phyloP scores from a whole-genome alignment of 1,140 invertebrate genomes.

The Drosophila ercepeae region DNA sequence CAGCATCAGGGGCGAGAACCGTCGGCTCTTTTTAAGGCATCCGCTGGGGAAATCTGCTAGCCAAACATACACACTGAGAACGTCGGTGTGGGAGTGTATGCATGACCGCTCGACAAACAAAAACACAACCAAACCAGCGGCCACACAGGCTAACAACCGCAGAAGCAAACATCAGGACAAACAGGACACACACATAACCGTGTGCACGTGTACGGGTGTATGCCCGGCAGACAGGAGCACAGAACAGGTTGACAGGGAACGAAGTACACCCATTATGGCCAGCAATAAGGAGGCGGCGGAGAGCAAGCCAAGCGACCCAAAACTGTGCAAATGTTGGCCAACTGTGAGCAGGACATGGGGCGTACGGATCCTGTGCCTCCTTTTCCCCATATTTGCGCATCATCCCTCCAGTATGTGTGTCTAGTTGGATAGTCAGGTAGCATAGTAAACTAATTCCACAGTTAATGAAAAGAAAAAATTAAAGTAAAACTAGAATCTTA shows the following conservation, averaged over 20 bases:
- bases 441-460: conserved; percentile 72
- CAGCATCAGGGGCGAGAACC: conserved; percentile 1
- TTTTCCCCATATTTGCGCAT: conserved; percentile 51
- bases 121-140: conserved; percentile 65
- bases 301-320: conserved; percentile 56
- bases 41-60: conserved; percentile 75
- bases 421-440: conserved; percentile 25
- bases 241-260: conserved; percentile 51
- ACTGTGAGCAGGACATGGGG: conserved; percentile 31
- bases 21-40: conserved; percentile 20
- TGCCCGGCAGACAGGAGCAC: background rate
- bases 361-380: conserved; percentile 35
- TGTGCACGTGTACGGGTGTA: background rate
- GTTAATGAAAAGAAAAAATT: conserved; percentile 37
- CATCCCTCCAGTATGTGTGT: conserved; percentile 23
- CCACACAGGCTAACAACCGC: conserved; percentile 67
- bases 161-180: conserved; percentile 58
- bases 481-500: background rate
- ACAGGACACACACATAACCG: conserved; percentile 16
- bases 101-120: conserved; percentile 69
- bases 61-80: conserved; percentile 49
- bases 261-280: conserved; percentile 66
- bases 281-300: conserved; percentile 54
- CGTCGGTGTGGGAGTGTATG: conserved; percentile 17
- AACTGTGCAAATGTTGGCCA: conserved; percentile 71